Evolutionary conservation across 1,140 invertebrate species (phyloP), one percentile per base, ranked within the genome.

Genomic region (Wasmannia auropunctata): DNA sequence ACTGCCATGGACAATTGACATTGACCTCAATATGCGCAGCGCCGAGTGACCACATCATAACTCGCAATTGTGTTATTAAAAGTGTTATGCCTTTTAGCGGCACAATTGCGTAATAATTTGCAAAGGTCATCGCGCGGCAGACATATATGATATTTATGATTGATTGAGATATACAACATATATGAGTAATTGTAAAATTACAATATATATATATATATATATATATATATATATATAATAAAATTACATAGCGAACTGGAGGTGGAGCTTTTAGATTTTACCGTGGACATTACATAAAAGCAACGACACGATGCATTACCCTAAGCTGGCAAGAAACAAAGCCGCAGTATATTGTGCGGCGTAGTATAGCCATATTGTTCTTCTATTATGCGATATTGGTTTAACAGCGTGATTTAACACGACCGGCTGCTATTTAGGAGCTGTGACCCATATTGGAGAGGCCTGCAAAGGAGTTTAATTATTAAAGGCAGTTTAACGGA

Each of bases 21-120:
- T 87, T 89, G 88, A 84, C 88, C 88, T 10, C 34, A 70, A 85
- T 89, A 40, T 75, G 60, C 28, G 60, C 37, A 75, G 54, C 76
- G 63, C 51, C 54, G 83, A 77, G 56, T 69, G 58, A 62, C 43
- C 65, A 56, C 79, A n/a, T 72, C 46, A 34, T 62, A 80, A 87
- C 72, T 79, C 77, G 34, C 85, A 89, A 77, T 25, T 74, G 31
- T 69, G 31, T 87, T 89, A 75, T 87, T 85, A 85, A 87, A 76
- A 79, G 65, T 56, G 83, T 74, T 81, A 56, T 31, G 75, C 16
- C 7, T 60, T 58, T 74, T 34, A 46, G 4, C 8, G 19, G 51
- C 28, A 8, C 51, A 58, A 72, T 37, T 58, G 51, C 25, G 65
- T 31, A 60, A 83, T 22, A 74, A 56, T 46, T 11, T 40, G 49